Base-by-base conservation (phyloP, 2,113 vertebrate species). In the Hirundichthys speculiger region DNA sequence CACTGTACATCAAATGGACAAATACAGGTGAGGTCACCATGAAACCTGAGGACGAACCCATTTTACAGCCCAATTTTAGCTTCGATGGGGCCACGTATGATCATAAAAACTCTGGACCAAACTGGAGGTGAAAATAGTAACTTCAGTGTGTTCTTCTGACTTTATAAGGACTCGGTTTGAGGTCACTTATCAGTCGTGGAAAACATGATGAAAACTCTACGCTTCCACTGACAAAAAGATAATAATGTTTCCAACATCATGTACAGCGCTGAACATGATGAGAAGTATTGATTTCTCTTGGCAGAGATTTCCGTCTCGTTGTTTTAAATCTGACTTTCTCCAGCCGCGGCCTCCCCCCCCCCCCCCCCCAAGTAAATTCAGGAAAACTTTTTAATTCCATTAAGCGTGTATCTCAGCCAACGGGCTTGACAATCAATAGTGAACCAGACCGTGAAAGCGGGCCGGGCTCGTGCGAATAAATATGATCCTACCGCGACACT, bases 361-460 rank as follows among this genome's bases (percentile, higher is more conserved):
- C 86, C 83, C 87, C 89, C 85, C 58, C 18, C 79, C 61, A 22
- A 79, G 68, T 87, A 70, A 68, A 61, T 82, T 56, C 64, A 42
- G 43, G 51, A 57, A 80, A 86, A 86, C 49, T 66, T 85, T 79
- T 80, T 73, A 81, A 88, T 85, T 78, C 79, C 61, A 75, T 80
- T 73, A 86, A 77, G 71, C 38, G 65, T 77, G 21, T 75, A 75
- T 69, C 55, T 63, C 65, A 30, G 75, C 81, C 53, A 66, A 81
- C 82, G 79, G 77, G 61, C 79, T 52, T 38, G 50, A 48, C 55
- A 68, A 85, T 88, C 86, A 75, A 89, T 87, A 80, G n/a, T 54
- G 67, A 79, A 48, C 64, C 65, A 69, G 81, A 85, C 56, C 72
- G 59, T 90, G 76, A 90, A 88, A 86, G 79, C 86, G 80, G n/a